Base-by-base conservation (phyloP, 2,888 invertebrate genomes). In the Colostygia pectinataria region DNA sequence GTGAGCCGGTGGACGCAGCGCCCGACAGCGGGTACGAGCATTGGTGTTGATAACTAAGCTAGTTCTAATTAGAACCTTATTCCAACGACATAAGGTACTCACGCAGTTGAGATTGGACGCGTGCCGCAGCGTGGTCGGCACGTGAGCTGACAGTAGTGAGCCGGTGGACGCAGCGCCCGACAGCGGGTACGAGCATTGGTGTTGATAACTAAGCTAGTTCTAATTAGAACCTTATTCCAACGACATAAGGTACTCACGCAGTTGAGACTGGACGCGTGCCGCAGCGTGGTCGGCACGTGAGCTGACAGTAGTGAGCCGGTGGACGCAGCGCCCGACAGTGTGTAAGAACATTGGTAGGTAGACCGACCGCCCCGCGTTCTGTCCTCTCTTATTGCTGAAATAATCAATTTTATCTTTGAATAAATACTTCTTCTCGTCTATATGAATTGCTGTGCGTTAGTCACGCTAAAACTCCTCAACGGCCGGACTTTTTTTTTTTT, bases 281-380 rank as follows among this genome's bases (percentile, higher is more conserved):
- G 75, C 18, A 90, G 71, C 40, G 89, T 81, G 36, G 86, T 66
- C 8, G 83, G 83, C 54, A 77, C 81, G 61, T 89, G 88, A 53
- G 90, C 82, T 0, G 89, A 77, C 8, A 90, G 74, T 51, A 90
- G 66, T 20, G 90, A 90, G 55, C 90, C 90, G 0, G 91, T 90
- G 53, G 92, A 92, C 65, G 93, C 93, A 33, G 91, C 92, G 62
- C 91, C 93, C 20, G 97, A 97, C 58, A 98, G 85, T 10, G 97
- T 95, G 78, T 97, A 98, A 40, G 97, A 97, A 75, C 97, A 98
- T 79, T 98, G 98, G 82, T 99, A 99, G 13, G 98, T 98, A 48
- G 98, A 98, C 32, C 99, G 93, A 0, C 99, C 99, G 45, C 99
- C 99, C 38, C 99, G 92, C 0, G 98, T 98, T 40, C 99, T 91